Conservation (phyloP, 2,888 invertebrate genomes). For the Camptogramma bilineatum region DNA sequence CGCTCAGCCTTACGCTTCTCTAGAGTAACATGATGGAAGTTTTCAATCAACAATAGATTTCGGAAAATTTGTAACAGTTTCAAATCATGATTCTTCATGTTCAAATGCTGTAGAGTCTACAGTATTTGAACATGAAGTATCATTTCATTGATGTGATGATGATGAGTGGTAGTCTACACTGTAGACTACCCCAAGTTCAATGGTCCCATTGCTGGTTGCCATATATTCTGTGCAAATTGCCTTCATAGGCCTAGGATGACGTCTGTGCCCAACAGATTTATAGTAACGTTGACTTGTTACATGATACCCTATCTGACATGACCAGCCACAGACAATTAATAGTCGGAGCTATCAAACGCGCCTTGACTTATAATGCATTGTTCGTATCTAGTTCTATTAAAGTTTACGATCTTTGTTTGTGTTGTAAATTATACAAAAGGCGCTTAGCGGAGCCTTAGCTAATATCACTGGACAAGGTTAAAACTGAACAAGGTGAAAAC, state of each 20-base stretch:
- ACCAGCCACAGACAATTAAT: conserved; percentile 24
- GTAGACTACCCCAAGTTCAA: conserved; percentile 26
- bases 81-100: too few species aligned
- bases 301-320: conserved; percentile 58
- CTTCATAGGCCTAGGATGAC: conserved; percentile 66
- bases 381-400: conserved; percentile 19
- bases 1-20: too few species aligned
- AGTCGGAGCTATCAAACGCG: conserved; percentile 19
- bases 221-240: conserved; percentile 62
- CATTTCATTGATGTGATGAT: too few species aligned
- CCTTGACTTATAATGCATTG: conserved; percentile 19
- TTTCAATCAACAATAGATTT: too few species aligned
- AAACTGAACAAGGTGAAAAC: too few species aligned
- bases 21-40: too few species aligned
- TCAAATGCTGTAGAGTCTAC: too few species aligned
- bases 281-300: conserved; percentile 72
- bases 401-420: conserved; percentile 17
- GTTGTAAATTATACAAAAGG: too few species aligned
- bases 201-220: conserved; percentile 18
- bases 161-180: not conserved
- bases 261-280: conserved; percentile 68
- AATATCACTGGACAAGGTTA: too few species aligned
- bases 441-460: too few species aligned
- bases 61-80: too few species aligned
- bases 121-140: too few species aligned